Base-by-base conservation (phyloP, 2,888 invertebrate species). In the Lepidochrysops patricia region DNA sequence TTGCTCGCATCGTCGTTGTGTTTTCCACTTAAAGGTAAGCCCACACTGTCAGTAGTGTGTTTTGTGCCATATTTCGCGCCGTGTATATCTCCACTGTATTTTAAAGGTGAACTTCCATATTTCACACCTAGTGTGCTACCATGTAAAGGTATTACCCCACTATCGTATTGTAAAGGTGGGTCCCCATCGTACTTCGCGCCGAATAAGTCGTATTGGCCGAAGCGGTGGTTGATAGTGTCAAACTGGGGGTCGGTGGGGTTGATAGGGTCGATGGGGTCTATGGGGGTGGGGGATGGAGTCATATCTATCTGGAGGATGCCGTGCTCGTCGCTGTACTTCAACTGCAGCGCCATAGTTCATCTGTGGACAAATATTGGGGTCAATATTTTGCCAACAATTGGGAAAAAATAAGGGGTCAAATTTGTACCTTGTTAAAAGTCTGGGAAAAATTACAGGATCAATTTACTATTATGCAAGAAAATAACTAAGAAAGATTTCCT, bases 301-400 rank as follows among this genome's bases (percentile, higher is more conserved):
- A 89, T 84, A 79, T 88, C 84, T 72, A 89, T 88, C 64, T 84
- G 86, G 23, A 89, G 75, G 34, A 87, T 77, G 35, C 89, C 89
- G 75, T 86, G 82, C 56, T 89, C 89, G 80, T 89, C 88, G 19
- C 79, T 86, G 75, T 83, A 88, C 71, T 88, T 88, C 13, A 89
- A 66, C 71, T 89, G 82, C 37, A 89, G 67, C 52, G 89, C 86
- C 89, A 89, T 89, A 62, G 67, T 74, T 58, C 66, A 68, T 68
- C 71, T 72, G 70, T 2, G 64, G 65, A 67, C 62, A 43, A 66
- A 56, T 62, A 26, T 32, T 32, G 37, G 13, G 27, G 7, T 35
- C 26, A 57, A 0, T 25, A n/a, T n/a, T 23, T 13, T 56, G 52
- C 27, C 23, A 19, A 19, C 29, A 57, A 43, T 32, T 56, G 48